Percentiles rank a stretch among this genome's conserved stretches.
Conservation (phyloP, 2,888 invertebrate species). For the Xylota sylvarum region DNA sequence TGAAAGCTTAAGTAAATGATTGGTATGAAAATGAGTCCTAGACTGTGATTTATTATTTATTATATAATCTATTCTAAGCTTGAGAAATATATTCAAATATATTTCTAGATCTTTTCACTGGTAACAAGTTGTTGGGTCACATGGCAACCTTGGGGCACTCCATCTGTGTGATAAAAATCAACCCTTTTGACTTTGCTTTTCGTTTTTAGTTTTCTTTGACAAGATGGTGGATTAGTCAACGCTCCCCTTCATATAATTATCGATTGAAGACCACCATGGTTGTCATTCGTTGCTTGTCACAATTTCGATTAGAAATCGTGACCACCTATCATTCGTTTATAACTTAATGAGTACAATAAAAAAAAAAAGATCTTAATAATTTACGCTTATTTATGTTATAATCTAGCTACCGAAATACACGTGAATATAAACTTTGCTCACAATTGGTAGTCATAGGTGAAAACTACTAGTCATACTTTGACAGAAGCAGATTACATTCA, state of each 20-base stretch:
- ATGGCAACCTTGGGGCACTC: constrained; percentile 4
- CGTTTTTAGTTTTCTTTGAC: not conserved
- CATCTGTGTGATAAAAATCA: not conserved
- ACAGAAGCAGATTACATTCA: not conserved
- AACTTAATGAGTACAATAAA: constrained; percentile 26
- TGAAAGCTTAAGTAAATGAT: constrained; percentile 18
- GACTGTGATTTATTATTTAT: constrained; percentile 39
- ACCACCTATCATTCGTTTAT: constrained; percentile 3
- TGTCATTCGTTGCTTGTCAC: constrained; percentile 11
- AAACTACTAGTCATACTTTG: not conserved
- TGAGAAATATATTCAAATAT: not conserved
- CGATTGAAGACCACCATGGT: not conserved
- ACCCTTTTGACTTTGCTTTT: no score
- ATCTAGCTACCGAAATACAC: constrained; percentile 9
- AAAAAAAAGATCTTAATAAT: constrained; percentile 9
- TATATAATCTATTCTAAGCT: constrained; percentile 1
- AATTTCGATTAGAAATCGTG: constrained; percentile 10
- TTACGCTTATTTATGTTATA: constrained; percentile 21
- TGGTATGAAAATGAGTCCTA: not conserved
- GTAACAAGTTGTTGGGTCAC: constrained; percentile 4
- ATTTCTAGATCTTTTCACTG: not conserved
- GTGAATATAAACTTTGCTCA: not conserved
- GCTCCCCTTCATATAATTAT: not conserved
- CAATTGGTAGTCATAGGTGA: no score
- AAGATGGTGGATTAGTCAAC: not conserved